These are phyloP conservation scores for Ctenopoma multispine DNA, from an alignment of 2,797 vertebrate genomes.

Conservation along the genomic window DNA sequence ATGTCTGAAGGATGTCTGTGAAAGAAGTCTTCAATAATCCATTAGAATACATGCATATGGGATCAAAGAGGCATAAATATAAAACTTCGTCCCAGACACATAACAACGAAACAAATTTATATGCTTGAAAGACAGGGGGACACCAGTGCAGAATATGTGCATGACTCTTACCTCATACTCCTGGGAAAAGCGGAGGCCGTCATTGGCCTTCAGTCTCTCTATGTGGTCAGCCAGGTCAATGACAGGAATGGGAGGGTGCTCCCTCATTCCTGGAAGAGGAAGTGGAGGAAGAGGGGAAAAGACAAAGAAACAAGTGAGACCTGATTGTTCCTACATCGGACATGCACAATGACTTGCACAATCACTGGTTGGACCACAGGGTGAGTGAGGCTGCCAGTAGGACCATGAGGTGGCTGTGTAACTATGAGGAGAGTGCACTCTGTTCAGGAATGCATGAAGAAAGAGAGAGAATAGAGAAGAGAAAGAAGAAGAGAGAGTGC, in stretches of 20 bases:
- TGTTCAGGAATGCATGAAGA: slow-evolving; percentile 77
- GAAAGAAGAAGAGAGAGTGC: slow-evolving; percentile 18
- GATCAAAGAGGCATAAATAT: slow-evolving; percentile 57
- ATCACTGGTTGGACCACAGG: slow-evolving; percentile 68
- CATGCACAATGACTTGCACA: slow-evolving; percentile 36
- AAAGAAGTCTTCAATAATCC: slow-evolving; percentile 61
- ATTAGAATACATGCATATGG: slow-evolving; percentile 70
- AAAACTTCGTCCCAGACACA: slow-evolving; percentile 33
- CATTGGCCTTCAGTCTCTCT: slow-evolving; percentile 94
- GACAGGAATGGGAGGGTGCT: slow-evolving; percentile 90
- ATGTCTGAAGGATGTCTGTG: slow-evolving; percentile 59
- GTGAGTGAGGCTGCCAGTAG: slow-evolving; percentile 75
- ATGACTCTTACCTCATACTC: slow-evolving; percentile 91
- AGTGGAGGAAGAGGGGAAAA: slow-evolving; percentile 26
- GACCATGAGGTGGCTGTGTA: slow-evolving; percentile 78
- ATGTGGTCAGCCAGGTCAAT: slow-evolving; percentile 92
- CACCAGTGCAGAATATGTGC: slow-evolving; percentile 6
- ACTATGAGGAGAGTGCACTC: slow-evolving; percentile 72
- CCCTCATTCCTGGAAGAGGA: slow-evolving; percentile 88
- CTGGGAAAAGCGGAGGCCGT: slow-evolving; percentile 94
- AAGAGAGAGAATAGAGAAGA: slow-evolving; percentile 28
- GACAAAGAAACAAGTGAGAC: slow-evolving; percentile 48
- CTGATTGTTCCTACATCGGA: slow-evolving; percentile 22
- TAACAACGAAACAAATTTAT: slow-evolving; percentile 46
- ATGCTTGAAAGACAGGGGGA: slow-evolving; percentile 13